phyloP scores from a whole-genome alignment of 2,888 invertebrate species.

The Drosophila nr. medialis region DNA sequence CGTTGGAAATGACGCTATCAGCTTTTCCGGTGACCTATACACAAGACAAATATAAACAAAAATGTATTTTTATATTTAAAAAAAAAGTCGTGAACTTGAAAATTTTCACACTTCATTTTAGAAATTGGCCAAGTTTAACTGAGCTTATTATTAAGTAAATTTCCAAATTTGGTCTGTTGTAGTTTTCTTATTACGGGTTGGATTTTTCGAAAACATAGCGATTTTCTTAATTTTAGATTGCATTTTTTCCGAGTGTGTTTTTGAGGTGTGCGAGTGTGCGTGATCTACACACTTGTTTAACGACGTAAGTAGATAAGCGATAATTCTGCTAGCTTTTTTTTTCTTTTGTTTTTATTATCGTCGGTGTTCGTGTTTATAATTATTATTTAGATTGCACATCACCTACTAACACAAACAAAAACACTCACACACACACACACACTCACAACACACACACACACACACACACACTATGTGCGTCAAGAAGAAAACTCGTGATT shows the following conservation, averaged over 20 bases:
- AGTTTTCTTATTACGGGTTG: too few relatives aligned
- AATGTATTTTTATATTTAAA: neutral
- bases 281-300: constrained; percentile 20
- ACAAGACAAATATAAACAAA: constrained; percentile 17
- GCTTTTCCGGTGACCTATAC: constrained; percentile 83
- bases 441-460: neutral
- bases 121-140: neutral
- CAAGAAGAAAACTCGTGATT: constrained; percentile 44
- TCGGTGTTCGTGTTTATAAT: constrained; percentile 54
- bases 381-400: constrained; percentile 52
- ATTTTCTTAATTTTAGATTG: neutral
- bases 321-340: constrained; percentile 25
- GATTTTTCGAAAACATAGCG: too few relatives aligned
- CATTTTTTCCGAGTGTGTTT: constrained; percentile 14
- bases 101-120: neutral
- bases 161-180: neutral
- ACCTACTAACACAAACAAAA: constrained; percentile 5
- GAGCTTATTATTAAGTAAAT: neutral
- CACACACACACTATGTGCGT: constrained; percentile 11
- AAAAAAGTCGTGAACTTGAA: neutral
- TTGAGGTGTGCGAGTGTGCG: neutral
- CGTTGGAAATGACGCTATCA: constrained; percentile 89
- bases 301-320: constrained; percentile 46
- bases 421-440: constrained; percentile 8
- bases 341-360: constrained; percentile 60